Conservation (phyloP, 2,113 vertebrate species). For the Scytalopus superciliaris region DNA sequence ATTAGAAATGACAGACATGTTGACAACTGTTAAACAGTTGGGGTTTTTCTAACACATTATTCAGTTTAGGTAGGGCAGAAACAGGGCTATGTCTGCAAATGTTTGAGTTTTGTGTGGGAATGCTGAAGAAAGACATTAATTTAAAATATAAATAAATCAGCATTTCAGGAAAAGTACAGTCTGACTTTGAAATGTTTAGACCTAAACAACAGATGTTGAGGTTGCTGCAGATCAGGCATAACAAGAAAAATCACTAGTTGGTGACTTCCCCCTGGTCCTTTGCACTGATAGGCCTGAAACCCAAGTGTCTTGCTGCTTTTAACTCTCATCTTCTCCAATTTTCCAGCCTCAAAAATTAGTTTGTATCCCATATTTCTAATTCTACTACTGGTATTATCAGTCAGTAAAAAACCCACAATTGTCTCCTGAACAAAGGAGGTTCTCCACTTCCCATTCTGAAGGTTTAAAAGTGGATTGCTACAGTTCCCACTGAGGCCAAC, state of each 20-base stretch:
- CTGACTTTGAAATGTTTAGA: background rate
- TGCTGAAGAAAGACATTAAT: background rate
- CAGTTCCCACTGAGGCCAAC: background rate
- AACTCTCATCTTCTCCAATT: background rate
- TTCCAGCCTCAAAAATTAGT: background rate
- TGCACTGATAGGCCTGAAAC: background rate
- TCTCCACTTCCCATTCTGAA: background rate
- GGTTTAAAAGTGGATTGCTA: background rate
- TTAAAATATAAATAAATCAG: background rate
- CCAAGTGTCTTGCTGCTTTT: background rate
- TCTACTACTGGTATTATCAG: background rate
- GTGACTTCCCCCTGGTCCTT: background rate
- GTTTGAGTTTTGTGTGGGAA: background rate
- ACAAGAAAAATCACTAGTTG: background rate
- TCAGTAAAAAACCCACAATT: background rate
- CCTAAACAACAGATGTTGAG: background rate
- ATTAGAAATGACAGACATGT: background rate
- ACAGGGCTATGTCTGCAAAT: background rate
- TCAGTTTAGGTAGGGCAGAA: background rate
- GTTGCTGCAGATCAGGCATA: background rate
- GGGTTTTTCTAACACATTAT: background rate
- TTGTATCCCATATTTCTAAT: background rate
- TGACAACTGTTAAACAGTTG: rapidly evolving
- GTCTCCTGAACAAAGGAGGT: background rate
- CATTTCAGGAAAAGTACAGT: background rate